Conservation (phyloP, 35 echinoderm and acorn worm genomes). For the Lytechinus pictus region DNA sequence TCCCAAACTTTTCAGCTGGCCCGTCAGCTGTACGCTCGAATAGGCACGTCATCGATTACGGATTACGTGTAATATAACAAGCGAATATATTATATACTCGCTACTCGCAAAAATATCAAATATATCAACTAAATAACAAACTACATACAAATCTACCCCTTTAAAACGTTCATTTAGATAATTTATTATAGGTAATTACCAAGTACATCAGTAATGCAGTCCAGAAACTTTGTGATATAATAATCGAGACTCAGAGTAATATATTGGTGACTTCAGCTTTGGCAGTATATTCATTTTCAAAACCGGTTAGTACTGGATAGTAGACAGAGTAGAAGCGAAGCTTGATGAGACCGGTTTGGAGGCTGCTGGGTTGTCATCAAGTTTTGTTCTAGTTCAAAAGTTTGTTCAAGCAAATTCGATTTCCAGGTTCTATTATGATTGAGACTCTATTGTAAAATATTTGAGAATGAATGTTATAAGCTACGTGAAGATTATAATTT, state of each 20-base stretch:
- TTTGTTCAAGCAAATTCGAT: no score
- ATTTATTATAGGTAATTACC: no score
- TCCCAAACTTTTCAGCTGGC: constrained; percentile 16
- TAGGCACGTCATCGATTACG: not conserved
- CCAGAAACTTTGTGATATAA: not conserved
- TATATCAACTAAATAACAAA: no score
- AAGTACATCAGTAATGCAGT: not conserved
- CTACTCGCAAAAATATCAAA: no score
- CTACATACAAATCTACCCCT: no score
- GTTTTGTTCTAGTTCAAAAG: not conserved
- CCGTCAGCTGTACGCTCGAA: not conserved
- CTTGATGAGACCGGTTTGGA: not conserved
- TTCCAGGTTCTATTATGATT: no score
- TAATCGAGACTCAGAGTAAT: not conserved
- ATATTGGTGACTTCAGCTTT: not conserved
- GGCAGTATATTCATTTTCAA: not conserved
- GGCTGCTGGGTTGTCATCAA: not conserved
- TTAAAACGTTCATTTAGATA: no score
- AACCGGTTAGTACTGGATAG: not conserved
- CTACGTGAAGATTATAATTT: no score
- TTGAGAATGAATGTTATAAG: no score
- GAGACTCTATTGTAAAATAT: no score
- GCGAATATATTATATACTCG: not conserved
- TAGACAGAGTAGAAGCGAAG: not conserved
- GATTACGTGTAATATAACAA: not conserved